phyloP scores from a whole-genome alignment of 2,797 vertebrate genomes.

The Dryobates pubescens region DNA sequence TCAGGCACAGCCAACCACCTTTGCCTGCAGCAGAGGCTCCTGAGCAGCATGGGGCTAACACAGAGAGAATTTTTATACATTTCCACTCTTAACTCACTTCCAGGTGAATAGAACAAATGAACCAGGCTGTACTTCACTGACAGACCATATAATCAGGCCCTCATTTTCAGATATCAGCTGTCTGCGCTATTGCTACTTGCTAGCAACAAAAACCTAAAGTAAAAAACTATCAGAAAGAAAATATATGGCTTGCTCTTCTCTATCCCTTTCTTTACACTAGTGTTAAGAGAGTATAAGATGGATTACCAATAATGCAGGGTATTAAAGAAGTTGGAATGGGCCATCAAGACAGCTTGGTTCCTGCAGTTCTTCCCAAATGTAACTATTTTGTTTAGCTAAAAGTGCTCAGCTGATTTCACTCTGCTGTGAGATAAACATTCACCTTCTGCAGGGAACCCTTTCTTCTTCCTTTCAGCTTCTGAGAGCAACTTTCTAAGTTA shows the following conservation, averaged over 20 bases:
- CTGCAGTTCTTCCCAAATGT: background rate
- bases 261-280: background rate
- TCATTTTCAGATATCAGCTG: background rate
- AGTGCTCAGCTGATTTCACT: background rate
- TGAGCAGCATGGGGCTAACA: accelerated
- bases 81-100: background rate
- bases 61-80: background rate
- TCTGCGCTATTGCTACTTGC: background rate
- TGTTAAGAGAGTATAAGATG: background rate
- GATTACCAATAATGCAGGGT: background rate
- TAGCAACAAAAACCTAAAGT: background rate
- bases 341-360: background rate
- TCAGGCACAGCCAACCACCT: background rate
- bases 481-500: background rate
- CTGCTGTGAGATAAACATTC: background rate
- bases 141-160: background rate
- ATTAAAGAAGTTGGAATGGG: background rate
- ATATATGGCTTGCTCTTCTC: background rate
- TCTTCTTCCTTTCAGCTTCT: background rate
- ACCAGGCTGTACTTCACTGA: background rate
- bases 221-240: background rate
- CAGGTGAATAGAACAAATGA: background rate
- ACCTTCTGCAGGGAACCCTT: background rate
- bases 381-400: background rate
- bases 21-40: background rate